Percentiles rank a stretch among this genome's conserved stretches.
Conservation (phyloP, 1,140 invertebrate species). For the Prorops nasuta region DNA sequence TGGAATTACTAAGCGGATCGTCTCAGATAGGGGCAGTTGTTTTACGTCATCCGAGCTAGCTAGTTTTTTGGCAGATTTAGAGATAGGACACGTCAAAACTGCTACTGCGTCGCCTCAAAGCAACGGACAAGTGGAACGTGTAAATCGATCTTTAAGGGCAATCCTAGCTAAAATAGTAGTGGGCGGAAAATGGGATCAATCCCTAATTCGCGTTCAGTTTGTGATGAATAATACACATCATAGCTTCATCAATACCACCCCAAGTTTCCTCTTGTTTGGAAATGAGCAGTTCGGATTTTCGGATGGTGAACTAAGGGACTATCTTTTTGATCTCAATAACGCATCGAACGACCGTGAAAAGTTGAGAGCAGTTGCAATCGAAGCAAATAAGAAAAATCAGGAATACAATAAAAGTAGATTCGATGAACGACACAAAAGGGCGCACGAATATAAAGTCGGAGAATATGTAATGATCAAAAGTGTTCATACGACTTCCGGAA, state of each 20-base stretch:
- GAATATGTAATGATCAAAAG: neutral
- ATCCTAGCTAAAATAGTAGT: neutral
- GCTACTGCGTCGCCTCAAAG: neutral
- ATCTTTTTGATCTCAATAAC: neutral
- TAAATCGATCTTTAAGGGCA: neutral
- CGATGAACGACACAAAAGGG: neutral
- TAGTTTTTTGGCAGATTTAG: neutral
- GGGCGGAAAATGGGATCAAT: neutral
- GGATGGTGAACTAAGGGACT: neutral
- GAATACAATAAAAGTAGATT: neutral
- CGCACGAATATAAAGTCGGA: neutral
- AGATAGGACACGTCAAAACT: neutral
- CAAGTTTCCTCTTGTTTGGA: neutral
- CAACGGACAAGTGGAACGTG: neutral
- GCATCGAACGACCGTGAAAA: neutral
- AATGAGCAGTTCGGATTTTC: neutral
- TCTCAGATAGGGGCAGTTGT: neutral
- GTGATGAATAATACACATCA: neutral
- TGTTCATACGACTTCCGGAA: neutral
- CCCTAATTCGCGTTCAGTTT: neutral
- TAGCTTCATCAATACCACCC: neutral
- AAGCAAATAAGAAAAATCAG: neutral
- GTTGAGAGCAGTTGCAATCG: neutral
- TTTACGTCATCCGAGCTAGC: neutral
- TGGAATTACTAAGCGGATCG: neutral